phyloP scores from a whole-genome alignment of 2,888 invertebrate species.

The Phorcus lineatus region DNA sequence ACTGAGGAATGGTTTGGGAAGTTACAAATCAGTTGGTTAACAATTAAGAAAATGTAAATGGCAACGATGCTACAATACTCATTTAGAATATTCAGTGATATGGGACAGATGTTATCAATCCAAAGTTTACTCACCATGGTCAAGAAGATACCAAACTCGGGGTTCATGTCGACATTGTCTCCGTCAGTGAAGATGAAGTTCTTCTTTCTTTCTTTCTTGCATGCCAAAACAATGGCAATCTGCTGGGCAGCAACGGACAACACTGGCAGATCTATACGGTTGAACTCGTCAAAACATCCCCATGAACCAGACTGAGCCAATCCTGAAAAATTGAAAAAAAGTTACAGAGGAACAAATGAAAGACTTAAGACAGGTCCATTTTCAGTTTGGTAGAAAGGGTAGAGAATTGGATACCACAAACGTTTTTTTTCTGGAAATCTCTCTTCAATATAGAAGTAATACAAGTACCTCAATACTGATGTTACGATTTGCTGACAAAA shows the following conservation, averaged over 20 bases:
- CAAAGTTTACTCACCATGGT: slow-evolving; percentile 85
- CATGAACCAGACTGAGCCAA: slow-evolving; percentile 76
- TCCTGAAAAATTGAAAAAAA: slow-evolving; percentile 57
- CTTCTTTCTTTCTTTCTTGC: slow-evolving; percentile 95
- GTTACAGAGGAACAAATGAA: no score
- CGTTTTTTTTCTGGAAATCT: no score
- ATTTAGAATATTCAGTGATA: no score
- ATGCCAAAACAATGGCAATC: slow-evolving; percentile 90
- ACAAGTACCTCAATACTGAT: no score
- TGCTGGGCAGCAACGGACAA: slow-evolving; percentile 97
- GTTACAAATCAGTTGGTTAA: background rate
- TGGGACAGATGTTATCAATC: no score
- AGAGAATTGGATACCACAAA: no score
- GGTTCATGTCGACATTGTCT: slow-evolving; percentile 92
- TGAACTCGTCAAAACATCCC: slow-evolving; percentile 77
- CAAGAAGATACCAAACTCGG: slow-evolving; percentile 96
- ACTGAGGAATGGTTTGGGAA: background rate
- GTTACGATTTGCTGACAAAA: no score
- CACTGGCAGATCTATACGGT: slow-evolving; percentile 90
- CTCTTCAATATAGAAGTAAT: no score
- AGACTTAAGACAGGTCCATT: no score
- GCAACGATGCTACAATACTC: no score
- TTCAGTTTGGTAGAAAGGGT: no score
- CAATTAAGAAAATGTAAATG: no score
- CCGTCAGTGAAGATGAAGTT: slow-evolving; percentile 95